These are phyloP conservation scores for Saguinus imperator DNA, from an alignment of 2,113 vertebrate genomes.

Conservation along the genomic window DNA sequence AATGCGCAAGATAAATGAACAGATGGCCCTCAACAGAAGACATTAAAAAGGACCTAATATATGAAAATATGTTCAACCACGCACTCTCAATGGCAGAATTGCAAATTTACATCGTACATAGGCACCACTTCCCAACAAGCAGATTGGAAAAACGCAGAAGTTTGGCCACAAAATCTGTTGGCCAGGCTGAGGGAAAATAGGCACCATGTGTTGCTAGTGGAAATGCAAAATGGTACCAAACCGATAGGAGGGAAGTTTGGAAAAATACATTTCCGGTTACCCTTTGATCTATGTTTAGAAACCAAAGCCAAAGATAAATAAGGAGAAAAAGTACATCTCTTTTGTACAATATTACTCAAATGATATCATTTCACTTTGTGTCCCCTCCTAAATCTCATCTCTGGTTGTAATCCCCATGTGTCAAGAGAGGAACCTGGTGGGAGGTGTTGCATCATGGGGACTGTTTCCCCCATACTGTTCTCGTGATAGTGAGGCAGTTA, in stretches of 20 bases:
- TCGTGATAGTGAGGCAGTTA: no score
- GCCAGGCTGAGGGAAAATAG: neutral
- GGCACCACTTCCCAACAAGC: neutral
- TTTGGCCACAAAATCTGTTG: neutral
- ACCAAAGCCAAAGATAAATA: neutral
- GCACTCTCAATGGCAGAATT: neutral
- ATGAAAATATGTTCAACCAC: neutral
- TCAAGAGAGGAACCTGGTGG: no score
- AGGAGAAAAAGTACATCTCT: neutral
- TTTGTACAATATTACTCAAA: neutral
- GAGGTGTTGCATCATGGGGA: no score
- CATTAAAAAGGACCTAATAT: neutral
- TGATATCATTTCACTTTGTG: no score
- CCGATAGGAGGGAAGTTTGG: neutral
- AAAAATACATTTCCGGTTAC: neutral
- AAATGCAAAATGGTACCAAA: neutral
- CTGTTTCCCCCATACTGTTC: no score
- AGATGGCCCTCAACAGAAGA: neutral
- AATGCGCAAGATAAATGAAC: neutral
- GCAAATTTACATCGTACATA: neutral
- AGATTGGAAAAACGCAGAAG: neutral
- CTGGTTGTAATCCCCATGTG: no score
- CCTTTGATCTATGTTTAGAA: neutral
- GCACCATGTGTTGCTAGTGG: neutral
- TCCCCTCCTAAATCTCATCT: no score